phyloP scores from a whole-genome alignment of 2,113 vertebrate species.

The Gorsachius goisagi region DNA sequence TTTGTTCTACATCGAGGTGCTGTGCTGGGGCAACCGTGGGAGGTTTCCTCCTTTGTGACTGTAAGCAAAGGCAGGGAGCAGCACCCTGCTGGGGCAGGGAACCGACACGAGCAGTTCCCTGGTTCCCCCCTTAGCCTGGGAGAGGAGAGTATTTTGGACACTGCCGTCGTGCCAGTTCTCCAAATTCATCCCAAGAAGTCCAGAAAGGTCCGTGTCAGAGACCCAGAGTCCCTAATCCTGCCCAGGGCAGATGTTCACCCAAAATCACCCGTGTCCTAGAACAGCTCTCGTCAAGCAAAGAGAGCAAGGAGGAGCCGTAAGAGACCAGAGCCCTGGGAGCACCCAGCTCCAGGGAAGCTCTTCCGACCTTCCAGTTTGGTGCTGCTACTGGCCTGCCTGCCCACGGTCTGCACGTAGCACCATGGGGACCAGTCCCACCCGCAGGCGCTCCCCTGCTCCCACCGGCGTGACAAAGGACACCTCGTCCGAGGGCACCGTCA shows the following conservation, averaged over 20 bases:
- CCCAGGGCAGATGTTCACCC: neutral
- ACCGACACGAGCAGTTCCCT: too few species aligned
- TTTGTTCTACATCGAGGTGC: neutral
- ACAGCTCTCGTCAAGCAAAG: neutral
- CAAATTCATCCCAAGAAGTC: neutral
- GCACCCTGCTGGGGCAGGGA: neutral
- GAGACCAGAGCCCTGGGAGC: neutral
- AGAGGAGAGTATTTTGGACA: neutral
- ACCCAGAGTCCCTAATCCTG: neutral
- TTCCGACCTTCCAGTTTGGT: neutral
- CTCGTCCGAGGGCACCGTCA: neutral
- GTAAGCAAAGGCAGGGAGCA: neutral
- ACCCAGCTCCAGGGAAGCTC: neutral
- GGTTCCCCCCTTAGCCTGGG: neutral
- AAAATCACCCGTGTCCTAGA: neutral
- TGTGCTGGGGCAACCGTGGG: neutral
- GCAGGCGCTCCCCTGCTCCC: neutral
- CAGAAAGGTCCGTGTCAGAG: neutral
- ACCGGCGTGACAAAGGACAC: neutral
- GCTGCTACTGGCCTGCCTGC: neutral
- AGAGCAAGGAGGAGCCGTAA: neutral
- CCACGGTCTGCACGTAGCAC: neutral
- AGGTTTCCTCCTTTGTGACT: neutral
- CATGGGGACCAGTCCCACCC: accelerated
- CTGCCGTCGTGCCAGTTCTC: neutral